Conservation (phyloP, 2,888 invertebrate species). For the Theristus sp. region DNA sequence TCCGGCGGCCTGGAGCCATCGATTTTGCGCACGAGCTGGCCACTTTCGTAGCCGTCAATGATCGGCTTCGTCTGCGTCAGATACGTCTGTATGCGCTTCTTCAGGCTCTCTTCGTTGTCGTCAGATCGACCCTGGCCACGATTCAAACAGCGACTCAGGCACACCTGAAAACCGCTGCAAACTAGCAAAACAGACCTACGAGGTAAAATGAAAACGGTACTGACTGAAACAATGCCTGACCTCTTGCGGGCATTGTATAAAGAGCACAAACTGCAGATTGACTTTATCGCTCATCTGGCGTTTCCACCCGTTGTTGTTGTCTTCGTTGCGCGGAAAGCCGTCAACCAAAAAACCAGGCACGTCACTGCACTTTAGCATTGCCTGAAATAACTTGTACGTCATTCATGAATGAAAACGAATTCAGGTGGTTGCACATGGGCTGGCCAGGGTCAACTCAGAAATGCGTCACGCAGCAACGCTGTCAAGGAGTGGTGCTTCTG, state of each 20-base stretch:
- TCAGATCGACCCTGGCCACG: constrained; percentile 72
- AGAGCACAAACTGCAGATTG: constrained; percentile 60
- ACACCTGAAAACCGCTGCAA: constrained; percentile 40
- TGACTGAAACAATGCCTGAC: constrained; percentile 27
- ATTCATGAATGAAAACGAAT: too few relatives aligned
- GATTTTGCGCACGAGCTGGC: constrained; percentile 22
- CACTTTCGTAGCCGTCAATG: constrained; percentile 25
- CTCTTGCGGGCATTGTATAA: constrained; percentile 68
- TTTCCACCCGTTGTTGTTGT: constrained; percentile 89
- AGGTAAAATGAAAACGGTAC: too few relatives aligned
- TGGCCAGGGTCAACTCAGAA: too few relatives aligned
- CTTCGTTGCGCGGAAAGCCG: constrained; percentile 90
- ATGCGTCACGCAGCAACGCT: too few relatives aligned
- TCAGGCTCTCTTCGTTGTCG: constrained; percentile 69
- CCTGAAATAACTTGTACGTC: too few relatives aligned
- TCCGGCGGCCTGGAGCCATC: constrained; percentile 19
- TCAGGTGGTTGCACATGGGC: too few relatives aligned
- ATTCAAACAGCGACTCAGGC: constrained; percentile 66
- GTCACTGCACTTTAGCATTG: constrained; percentile 20
- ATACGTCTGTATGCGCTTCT: constrained; percentile 43
- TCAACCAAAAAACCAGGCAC: constrained; percentile 60
- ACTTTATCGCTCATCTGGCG: constrained; percentile 54
- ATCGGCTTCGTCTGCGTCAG: constrained; percentile 17
- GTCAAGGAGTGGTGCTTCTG: too few relatives aligned
- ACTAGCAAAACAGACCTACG: too few relatives aligned